Evolutionary conservation across 2,888 invertebrate genomes (phyloP).

Genomic region (Xestia rhomboidea): DNA sequence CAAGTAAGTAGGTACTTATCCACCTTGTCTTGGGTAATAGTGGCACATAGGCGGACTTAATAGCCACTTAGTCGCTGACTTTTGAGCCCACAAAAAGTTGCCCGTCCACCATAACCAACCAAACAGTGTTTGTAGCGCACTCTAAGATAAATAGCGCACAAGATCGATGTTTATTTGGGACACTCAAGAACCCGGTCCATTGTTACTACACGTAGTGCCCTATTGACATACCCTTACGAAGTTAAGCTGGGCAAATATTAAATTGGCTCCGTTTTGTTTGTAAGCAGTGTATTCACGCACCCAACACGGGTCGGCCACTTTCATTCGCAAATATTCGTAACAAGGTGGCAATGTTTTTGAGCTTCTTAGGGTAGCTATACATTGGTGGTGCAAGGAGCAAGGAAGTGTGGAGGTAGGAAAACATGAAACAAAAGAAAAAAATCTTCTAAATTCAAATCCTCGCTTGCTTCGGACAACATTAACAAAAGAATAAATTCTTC

Average conservation of each 20-base stretch:
- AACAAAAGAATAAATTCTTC: no score
- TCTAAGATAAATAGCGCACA: slow-evolving; percentile 81
- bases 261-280: slow-evolving; percentile 77
- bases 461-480: no score
- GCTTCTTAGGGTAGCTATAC: slow-evolving; percentile 18
- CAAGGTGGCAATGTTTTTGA: slow-evolving; percentile 59
- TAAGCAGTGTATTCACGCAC: slow-evolving; percentile 61
- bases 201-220: slow-evolving; percentile 75
- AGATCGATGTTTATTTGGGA: slow-evolving; percentile 86
- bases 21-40: neutral
- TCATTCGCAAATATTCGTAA: slow-evolving; percentile 62
- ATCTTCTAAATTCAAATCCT: neutral
- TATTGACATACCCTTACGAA: slow-evolving; percentile 78
- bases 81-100: slow-evolving; percentile 21
- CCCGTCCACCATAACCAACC: slow-evolving; percentile 57
- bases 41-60: neutral
- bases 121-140: slow-evolving; percentile 75
- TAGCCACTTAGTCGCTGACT: no score
- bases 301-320: slow-evolving; percentile 59
- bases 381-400: neutral
- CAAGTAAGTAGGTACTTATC: no score
- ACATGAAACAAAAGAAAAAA: neutral
- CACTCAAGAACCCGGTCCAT: slow-evolving; percentile 76
- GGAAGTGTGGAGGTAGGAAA: neutral
- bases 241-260: slow-evolving; percentile 83